Evolutionary conservation across 1,140 invertebrate genomes (phyloP), one percentile per base, ranked within the genome.

Genomic region (Neuroterus valhalla): DNA sequence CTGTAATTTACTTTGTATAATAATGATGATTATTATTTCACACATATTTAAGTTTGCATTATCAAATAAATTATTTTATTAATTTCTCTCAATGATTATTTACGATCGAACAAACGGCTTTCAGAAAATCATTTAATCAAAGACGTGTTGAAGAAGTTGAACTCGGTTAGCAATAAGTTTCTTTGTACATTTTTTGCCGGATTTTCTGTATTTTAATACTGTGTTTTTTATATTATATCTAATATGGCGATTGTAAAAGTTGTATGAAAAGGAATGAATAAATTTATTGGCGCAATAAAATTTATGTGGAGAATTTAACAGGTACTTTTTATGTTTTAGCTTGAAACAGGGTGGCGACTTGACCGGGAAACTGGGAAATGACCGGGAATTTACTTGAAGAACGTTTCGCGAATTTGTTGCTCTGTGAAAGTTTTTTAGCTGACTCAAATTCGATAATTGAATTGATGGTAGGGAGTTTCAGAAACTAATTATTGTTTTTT

Each of bases 1-100:
- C 55, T 62, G 55, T 62, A 62, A 62, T 62, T 62, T 62, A 62
- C 55, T 31, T 15, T 62, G 55, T 62, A 62, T 62, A 38, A 62
- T 62, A 62, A 62, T 38, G 31, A 38, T 38, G 31, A 38, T 38
- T 38, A 38, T 62, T 62, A 15, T 62, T 62, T 62, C 55, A 15
- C 14, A 14, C 26, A 62, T 62, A 62, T 62, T 62, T 62, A 62
- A 62, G 14, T 2, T 62, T 62, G 31, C 11, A 31, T 38, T 62
- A 23, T 31, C 26, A 10, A 26, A 31, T 62, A 23, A 62, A 62
- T 62, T 31, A 15, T 15, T 55, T 15, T 8, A 62, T 55, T 55
- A 26, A 62, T 62, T 15, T n/a, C 14, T 23, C 14, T n/a, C 31
- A 3, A 5, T 62, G 23, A 31, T 62, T 62, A 31, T 31, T 50